Evolutionary conservation across 2,113 vertebrate genomes (phyloP).

Genomic region (Sylvia atricapilla): DNA sequence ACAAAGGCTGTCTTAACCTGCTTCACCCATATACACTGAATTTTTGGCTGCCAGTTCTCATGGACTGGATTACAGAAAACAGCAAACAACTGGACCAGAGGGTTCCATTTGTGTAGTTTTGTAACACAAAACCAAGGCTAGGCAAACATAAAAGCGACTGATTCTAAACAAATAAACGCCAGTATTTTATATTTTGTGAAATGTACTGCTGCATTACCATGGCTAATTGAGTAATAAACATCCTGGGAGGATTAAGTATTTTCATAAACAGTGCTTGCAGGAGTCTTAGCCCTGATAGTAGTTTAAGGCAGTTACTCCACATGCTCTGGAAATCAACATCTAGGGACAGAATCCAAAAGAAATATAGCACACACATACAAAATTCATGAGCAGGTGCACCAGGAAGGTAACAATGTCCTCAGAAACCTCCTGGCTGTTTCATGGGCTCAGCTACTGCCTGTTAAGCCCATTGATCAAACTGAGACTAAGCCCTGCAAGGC

Average conservation of each 20-base stretch:
- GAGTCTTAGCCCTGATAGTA: not conserved
- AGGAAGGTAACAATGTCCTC: not conserved
- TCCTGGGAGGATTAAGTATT: not conserved
- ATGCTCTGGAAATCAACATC: not conserved
- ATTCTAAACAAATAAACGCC: not conserved
- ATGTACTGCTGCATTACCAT: not conserved
- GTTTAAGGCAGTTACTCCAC: not conserved
- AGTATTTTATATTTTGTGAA: slow-evolving; percentile 1
- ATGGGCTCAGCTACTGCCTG: not conserved
- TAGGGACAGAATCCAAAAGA: not conserved
- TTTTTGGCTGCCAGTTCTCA: not conserved
- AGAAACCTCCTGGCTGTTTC: not conserved
- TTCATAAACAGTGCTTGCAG: not conserved
- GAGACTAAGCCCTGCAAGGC: not conserved
- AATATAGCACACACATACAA: not conserved
- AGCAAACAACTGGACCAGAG: not conserved
- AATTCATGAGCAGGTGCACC: not conserved
- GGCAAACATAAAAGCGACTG: not conserved
- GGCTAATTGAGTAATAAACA: slow-evolving; percentile 6
- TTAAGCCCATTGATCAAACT: not conserved
- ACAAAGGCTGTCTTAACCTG: not conserved
- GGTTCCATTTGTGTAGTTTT: not conserved
- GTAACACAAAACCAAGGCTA: not conserved
- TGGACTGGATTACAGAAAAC: not conserved
- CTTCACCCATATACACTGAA: not conserved